These are phyloP conservation scores for Carposina sasakii DNA, from an alignment of 1,140 invertebrate species.

Conservation along the genomic window DNA sequence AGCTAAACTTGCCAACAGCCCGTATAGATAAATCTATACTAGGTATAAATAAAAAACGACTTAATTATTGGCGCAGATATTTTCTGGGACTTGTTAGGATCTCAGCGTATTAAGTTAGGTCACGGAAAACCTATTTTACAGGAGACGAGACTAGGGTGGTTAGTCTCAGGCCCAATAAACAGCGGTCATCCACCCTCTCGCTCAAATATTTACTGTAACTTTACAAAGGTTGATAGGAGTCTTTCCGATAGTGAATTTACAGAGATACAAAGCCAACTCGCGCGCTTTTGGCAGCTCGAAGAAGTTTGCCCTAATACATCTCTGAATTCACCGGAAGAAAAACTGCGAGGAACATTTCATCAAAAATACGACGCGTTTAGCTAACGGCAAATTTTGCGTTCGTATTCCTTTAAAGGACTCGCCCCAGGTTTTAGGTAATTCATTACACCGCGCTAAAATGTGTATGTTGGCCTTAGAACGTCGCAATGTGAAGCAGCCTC, in stretches of 20 bases:
- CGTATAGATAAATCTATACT: not conserved
- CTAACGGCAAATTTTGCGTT: not conserved
- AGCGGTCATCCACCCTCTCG: not conserved
- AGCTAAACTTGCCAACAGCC: not conserved
- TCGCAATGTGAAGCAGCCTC: not conserved
- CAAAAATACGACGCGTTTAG: slow-evolving; percentile 4
- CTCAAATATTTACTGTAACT: not conserved
- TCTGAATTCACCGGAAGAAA: not conserved
- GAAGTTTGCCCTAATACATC: not conserved
- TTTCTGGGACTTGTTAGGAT: slow-evolving; percentile 6
- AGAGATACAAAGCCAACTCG: not conserved
- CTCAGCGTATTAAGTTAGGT: not conserved
- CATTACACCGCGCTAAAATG: slow-evolving; percentile 1
- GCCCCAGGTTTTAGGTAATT: not conserved
- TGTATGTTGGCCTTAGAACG: slow-evolving; percentile 6
- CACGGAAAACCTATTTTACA: not conserved
- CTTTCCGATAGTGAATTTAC: not conserved
- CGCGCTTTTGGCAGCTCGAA: slow-evolving; percentile 7
- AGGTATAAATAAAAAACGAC: not conserved
- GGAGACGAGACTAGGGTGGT: slow-evolving; percentile 6
- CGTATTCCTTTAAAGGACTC: not conserved
- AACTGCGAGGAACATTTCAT: slow-evolving; percentile 4
- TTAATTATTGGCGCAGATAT: not conserved
- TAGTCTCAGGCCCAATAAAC: slow-evolving; percentile 4
- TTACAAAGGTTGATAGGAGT: too few species aligned